phyloP scores from a whole-genome alignment of 2,888 invertebrate genomes.

The Lasioglossum pauxillum region DNA sequence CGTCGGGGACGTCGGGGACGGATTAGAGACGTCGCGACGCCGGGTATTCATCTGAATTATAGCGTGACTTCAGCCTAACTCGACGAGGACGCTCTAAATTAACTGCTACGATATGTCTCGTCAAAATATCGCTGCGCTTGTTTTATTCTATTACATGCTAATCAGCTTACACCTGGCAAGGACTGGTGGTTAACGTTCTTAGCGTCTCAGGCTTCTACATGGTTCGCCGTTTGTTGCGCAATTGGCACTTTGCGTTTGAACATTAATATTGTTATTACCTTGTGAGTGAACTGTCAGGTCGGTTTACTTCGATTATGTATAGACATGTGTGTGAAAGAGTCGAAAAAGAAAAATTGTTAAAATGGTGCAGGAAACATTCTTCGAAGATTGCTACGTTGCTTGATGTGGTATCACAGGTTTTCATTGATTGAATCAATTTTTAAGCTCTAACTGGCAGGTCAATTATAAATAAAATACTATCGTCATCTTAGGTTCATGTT shows the following conservation, averaged over 20 bases:
- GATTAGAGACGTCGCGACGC: constrained; percentile 8
- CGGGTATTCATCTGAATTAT: constrained; percentile 17
- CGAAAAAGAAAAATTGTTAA: background rate
- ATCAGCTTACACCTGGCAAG: background rate
- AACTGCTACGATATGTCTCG: constrained; percentile 3
- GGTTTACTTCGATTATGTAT: background rate
- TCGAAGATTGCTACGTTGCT: background rate
- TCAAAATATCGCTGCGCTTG: background rate
- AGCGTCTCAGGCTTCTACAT: background rate
- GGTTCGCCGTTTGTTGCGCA: background rate
- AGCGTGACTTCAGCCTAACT: background rate
- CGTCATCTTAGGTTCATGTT: background rate
- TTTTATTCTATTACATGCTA: background rate
- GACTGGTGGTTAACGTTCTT: background rate
- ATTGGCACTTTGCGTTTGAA: background rate
- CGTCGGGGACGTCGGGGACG: constrained; percentile 2
- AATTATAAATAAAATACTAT: background rate
- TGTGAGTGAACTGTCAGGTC: background rate
- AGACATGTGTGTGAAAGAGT: background rate
- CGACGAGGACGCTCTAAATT: constrained; percentile 3
- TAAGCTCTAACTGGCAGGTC: background rate
- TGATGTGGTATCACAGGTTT: background rate
- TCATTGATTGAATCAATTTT: background rate
- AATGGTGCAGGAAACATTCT: background rate
- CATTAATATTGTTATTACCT: background rate